Evolutionary conservation across 2,113 vertebrate genomes (phyloP), one percentile per base, ranked within the genome.

Genomic region (Taxidea taxus): DNA sequence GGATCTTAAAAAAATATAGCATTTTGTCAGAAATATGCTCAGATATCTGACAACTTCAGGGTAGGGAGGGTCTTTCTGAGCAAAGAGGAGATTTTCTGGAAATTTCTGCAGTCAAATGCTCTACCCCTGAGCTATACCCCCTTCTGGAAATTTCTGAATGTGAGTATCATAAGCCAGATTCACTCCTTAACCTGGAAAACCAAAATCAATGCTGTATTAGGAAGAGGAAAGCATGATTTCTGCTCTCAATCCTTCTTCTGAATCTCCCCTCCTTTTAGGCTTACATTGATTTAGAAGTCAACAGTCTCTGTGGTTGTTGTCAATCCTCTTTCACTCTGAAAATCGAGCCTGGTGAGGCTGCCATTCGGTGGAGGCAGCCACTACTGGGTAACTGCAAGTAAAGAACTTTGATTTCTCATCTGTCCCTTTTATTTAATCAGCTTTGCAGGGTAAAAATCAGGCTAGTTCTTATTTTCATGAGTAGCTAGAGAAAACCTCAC

Each of bases 51-150:
- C 44, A 95, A 64, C 21, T 77, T 91, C 15, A 85, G n/a, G 29
- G 29, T 39, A 68, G 60, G 9, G 1, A 84, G 34, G n/a, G 4
- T 16, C 11, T 62, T 37, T 91, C 42, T 58, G 34, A 39, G 6
- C 68, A 16, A 86, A 88, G 74, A 78, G 15, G 44, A 84, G 42
- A 90, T 82, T 94, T 88, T 87, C 89, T 80, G 56, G 64, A 97
- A 88, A 91, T 87, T 66, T 49, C 31, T 87, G n/a, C n/a, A n/a
- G n/a, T n/a, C n/a, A n/a, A n/a, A n/a, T n/a, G n/a, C n/a, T n/a
- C n/a, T n/a, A n/a, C n/a, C n/a, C n/a, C n/a, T n/a, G n/a, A n/a
- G n/a, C n/a, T n/a, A n/a, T n/a, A n/a, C n/a, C n/a, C n/a, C n/a
- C n/a, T 88, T 87, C 89, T 80, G 56, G 64, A 97, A 88, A 91